Conservation (phyloP, 2,888 invertebrate genomes). For the Neria commutata region DNA sequence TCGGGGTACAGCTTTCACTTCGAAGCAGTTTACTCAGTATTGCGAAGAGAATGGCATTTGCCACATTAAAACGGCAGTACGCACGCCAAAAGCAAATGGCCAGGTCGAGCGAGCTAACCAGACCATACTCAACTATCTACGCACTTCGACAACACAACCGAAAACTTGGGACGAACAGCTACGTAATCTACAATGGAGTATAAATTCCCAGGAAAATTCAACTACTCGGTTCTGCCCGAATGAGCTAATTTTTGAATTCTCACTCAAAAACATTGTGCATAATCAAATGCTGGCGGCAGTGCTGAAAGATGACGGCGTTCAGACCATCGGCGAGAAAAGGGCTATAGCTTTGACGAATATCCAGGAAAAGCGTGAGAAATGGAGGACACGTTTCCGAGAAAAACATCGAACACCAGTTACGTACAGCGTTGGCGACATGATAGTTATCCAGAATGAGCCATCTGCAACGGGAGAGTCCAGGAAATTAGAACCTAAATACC, state of each 20-base stretch:
- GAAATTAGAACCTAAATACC: too few relatives aligned
- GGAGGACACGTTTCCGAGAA: too few relatives aligned
- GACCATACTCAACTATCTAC: neutral
- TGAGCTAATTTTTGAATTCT: conserved; percentile 18
- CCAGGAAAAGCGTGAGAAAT: too few relatives aligned
- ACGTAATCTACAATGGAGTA: conserved; percentile 8
- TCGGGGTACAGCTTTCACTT: neutral
- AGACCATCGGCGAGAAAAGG: too few relatives aligned
- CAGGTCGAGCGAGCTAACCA: conserved; percentile 14
- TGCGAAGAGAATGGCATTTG: neutral
- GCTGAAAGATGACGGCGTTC: conserved; percentile 17
- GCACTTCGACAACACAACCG: neutral
- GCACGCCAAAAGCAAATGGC: neutral
- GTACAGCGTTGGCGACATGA: too few relatives aligned
- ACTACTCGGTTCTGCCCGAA: conserved; percentile 17
- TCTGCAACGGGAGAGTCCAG: too few relatives aligned
- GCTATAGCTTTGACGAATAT: too few relatives aligned
- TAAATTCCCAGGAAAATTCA: conserved; percentile 14
- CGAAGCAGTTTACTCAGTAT: neutral
- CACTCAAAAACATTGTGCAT: conserved; percentile 11
- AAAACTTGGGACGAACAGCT: neutral
- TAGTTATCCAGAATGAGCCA: too few relatives aligned
- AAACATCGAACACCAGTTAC: too few relatives aligned
- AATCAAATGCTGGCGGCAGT: conserved; percentile 23
- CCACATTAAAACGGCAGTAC: neutral